These are phyloP conservation scores for Aphidius gifuensis DNA, from an alignment of 1,140 invertebrate species.

Conservation along the genomic window DNA sequence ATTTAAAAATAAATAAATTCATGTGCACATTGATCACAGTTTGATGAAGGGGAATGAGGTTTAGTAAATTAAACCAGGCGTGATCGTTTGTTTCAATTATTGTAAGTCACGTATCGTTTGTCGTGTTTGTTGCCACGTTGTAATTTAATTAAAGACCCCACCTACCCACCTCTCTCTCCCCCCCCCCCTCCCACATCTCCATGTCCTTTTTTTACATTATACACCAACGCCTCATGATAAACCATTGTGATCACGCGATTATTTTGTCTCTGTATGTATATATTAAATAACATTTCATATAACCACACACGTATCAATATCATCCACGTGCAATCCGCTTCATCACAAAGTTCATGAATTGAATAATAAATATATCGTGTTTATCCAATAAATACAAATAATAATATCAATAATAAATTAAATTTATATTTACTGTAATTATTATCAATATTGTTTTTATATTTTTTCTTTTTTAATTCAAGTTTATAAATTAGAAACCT, in stretches of 20 bases:
- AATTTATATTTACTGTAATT: too few species aligned
- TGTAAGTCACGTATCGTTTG: conserved; percentile 44
- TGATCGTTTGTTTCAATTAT: conserved; percentile 42
- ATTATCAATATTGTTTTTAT: too few species aligned
- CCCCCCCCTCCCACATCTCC: neutral
- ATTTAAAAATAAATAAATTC: too few species aligned
- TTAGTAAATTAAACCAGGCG: neutral
- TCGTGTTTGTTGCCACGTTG: conserved; percentile 27
- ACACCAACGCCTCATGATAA: conserved; percentile 29
- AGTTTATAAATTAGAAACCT: too few species aligned
- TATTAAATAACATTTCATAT: neutral
- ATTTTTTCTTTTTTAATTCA: too few species aligned
- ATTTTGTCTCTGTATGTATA: neutral
- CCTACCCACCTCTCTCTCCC: neutral
- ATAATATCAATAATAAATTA: too few species aligned
- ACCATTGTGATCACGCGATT: conserved; percentile 25
- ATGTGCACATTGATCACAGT: too few species aligned
- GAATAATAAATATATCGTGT: too few species aligned
- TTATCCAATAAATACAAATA: too few species aligned
- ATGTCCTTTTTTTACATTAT: neutral
- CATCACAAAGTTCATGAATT: too few species aligned
- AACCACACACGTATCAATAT: neutral
- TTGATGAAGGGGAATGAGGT: too few species aligned
- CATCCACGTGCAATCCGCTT: too few species aligned
- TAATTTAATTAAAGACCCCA: conserved; percentile 38